Conservation (phyloP, 2,797 vertebrate species). For the Amniataba percoides region DNA sequence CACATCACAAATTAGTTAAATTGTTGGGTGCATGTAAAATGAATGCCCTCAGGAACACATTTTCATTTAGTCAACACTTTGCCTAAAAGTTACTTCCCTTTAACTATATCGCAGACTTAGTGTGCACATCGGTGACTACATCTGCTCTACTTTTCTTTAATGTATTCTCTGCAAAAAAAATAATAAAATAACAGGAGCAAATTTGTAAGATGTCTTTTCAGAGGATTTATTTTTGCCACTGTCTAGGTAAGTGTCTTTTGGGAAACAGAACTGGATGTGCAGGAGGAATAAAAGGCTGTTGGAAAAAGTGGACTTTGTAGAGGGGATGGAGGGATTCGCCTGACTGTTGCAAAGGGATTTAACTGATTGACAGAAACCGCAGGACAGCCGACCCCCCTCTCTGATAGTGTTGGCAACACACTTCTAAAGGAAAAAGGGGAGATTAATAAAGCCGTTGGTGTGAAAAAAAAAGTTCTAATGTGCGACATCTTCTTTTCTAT, state of each 20-base stretch:
- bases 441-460: conserved; percentile 68
- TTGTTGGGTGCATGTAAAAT: background rate
- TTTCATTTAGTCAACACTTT: conserved; percentile 30
- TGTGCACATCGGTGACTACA: conserved; percentile 45
- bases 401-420: conserved; percentile 55
- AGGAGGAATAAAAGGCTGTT: conserved; percentile 66
- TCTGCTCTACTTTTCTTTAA: conserved; percentile 69
- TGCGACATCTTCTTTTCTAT: conserved; percentile 62
- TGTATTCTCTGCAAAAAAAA: conserved; percentile 54
- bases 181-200: conserved; percentile 46
- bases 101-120: conserved; percentile 34
- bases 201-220: conserved; percentile 60
- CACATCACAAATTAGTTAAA: conserved; percentile 18
- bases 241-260: conserved; percentile 67
- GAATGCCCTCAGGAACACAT: conserved; percentile 12
- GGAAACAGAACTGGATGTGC: conserved; percentile 63
- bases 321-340: conserved; percentile 46
- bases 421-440: conserved; percentile 43
- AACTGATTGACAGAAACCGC: conserved; percentile 78
- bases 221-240: conserved; percentile 57
- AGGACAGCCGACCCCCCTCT: conserved; percentile 59
- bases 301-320: conserved; percentile 60
- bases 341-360: conserved; percentile 71
- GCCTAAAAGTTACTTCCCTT: conserved; percentile 26
- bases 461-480: conserved; percentile 65